Percentiles rank a stretch among this genome's conserved stretches.
Conservation (phyloP, 2,888 invertebrate species). For the Abrostola tripartita region DNA sequence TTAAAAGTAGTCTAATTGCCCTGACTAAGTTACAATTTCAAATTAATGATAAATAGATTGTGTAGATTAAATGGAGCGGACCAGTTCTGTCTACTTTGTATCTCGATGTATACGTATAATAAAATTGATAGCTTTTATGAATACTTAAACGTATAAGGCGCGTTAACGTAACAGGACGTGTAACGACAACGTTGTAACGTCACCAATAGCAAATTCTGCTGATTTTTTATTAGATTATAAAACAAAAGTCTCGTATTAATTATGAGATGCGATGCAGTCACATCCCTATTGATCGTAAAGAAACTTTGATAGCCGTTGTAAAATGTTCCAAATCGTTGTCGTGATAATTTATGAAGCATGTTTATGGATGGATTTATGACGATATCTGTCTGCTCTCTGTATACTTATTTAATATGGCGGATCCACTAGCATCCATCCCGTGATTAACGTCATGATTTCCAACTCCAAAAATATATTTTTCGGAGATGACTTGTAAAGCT, state of each 20-base stretch:
- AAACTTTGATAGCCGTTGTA: slow-evolving; percentile 86
- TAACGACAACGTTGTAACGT: slow-evolving; percentile 72
- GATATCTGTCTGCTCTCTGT: slow-evolving; percentile 68
- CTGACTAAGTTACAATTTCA: slow-evolving; percentile 67
- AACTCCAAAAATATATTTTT: slow-evolving; percentile 50
- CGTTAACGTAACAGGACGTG: slow-evolving; percentile 65
- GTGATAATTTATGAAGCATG: slow-evolving; percentile 88
- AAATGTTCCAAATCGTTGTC: slow-evolving; percentile 87
- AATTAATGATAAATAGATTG: slow-evolving; percentile 63
- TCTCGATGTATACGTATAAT: slow-evolving; percentile 55
- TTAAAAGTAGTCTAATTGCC: slow-evolving; percentile 71
- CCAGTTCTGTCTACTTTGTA: slow-evolving; percentile 62
- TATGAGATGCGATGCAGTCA: slow-evolving; percentile 81
- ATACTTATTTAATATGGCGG: slow-evolving; percentile 48
- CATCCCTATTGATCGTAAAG: slow-evolving; percentile 86
- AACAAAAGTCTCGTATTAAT: slow-evolving; percentile 88
- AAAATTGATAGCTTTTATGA: slow-evolving; percentile 76
- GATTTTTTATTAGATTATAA: slow-evolving; percentile 86
- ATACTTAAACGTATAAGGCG: slow-evolving; percentile 73
- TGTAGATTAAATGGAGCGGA: slow-evolving; percentile 45
- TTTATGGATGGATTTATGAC: slow-evolving; percentile 85
- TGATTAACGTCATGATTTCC: slow-evolving; percentile 49
- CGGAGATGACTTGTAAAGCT: slow-evolving; percentile 60
- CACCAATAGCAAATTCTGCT: slow-evolving; percentile 75
- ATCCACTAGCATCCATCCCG: slow-evolving; percentile 47